Evolutionary conservation across 2,888 invertebrate genomes (phyloP).

Genomic region (Sminthurinus aureus): DNA sequence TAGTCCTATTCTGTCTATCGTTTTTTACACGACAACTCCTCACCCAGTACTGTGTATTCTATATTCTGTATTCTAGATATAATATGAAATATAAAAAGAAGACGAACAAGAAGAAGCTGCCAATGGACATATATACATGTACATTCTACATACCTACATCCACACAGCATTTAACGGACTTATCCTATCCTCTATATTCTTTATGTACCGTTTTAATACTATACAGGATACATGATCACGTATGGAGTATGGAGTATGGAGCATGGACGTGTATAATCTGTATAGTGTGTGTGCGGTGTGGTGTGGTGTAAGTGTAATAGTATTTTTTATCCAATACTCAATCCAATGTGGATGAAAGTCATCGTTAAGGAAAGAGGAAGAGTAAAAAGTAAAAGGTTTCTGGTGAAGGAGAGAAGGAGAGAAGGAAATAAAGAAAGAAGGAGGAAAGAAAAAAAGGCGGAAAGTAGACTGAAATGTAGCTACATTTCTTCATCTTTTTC

Average conservation of each 20-base stretch:
- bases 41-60: too few species aligned
- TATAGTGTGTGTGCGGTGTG: not conserved
- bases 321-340: not conserved
- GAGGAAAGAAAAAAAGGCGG: not conserved
- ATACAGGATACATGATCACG: too few species aligned
- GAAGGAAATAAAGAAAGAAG: constrained; percentile 10
- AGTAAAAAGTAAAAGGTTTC: constrained; percentile 1
- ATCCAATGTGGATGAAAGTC: not conserved
- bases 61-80: too few species aligned
- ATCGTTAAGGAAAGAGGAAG: constrained; percentile 2
- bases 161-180: too few species aligned
- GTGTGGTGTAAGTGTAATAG: not conserved
- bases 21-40: too few species aligned
- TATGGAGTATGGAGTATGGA: too few species aligned
- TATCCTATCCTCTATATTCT: too few species aligned
- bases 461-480: not conserved
- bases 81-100: too few species aligned
- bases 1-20: not conserved
- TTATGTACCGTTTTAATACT: too few species aligned
- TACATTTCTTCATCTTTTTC: not conserved
- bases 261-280: too few species aligned
- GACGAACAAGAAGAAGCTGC: too few species aligned
- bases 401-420: not conserved
- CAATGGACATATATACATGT: not conserved
- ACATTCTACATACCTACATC: not conserved